Conservation (phyloP, 2,888 invertebrate species). For the Eurois occulta region DNA sequence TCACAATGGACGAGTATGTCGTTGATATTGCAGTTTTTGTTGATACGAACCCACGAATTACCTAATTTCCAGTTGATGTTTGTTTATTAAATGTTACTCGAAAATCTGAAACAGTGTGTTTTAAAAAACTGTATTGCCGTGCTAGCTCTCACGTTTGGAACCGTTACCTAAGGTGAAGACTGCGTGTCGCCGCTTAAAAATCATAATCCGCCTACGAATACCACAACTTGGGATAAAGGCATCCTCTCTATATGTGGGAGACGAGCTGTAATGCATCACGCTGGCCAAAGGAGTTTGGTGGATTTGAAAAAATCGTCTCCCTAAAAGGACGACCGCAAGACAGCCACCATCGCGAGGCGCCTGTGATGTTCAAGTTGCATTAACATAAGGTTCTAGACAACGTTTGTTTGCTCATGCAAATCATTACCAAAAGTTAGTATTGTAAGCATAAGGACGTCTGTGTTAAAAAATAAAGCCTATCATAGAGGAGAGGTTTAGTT, state of each 20-base stretch:
- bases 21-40: background rate
- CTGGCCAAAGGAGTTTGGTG: background rate
- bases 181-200: no score
- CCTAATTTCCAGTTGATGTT: background rate
- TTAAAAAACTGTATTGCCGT: no score
- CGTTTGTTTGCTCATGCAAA: slow-evolving; percentile 21
- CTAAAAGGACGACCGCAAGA: background rate
- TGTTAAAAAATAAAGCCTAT: background rate
- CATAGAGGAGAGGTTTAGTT: background rate
- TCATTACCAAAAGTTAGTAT: background rate
- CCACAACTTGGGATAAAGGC: background rate
- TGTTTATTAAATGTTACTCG: no score
- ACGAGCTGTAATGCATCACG: background rate
- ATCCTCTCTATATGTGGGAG: background rate
- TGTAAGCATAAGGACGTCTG: no score
- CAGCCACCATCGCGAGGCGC: background rate
- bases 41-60: background rate
- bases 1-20: background rate
- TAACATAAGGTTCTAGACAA: background rate
- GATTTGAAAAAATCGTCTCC: background rate
- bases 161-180: no score
- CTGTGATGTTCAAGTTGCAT: slow-evolving; percentile 6
- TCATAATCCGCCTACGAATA: no score
- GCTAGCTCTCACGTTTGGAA: no score
- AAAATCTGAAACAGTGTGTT: no score